Evolutionary conservation across 1,140 invertebrate species (phyloP), one percentile per base, ranked within the genome.

Genomic region (Aphaenogaster floridana): DNA sequence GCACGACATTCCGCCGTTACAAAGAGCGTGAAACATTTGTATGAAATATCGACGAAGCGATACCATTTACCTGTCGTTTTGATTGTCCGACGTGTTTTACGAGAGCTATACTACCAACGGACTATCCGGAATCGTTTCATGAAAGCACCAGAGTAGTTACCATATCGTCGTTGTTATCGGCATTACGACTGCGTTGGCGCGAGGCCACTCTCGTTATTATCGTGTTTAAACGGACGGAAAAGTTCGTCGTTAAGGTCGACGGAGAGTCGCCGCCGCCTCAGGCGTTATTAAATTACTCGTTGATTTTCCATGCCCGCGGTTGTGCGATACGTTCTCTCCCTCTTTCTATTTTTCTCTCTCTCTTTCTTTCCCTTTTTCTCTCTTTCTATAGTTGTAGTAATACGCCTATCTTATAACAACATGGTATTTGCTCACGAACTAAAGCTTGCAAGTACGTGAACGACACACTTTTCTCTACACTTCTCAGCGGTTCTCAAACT

Each of bases 221-320:
- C 61, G 86, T 81, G 68, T 74, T 87, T 87, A 87, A 87, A 66
- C 50, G 59, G 36, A 34, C 15, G 69, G 86, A 87, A 87, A 87
- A 84, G 86, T 83, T 87, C 50, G 54, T 68, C 69, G 86, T 84
- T 87, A 84, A 87, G 68, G 45, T 57, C 21, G 61, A 28, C 50
- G 71, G 13, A 76, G 59, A 59, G 15, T 63, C 34, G 63, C 45
- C 63, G 17, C 3, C 28, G 86, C 86, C 59, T 64, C 63, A n/a
- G 59, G 86, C 86, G 42, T 84, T 87, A 87, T 87, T 87, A 84
- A 87, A 87, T 87, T 87, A 87, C 50, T 84, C 66, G 83, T 15
- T 39, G 76, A 87, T 59, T 72, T 48, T 76, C 68, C 54, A 50
- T 83, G 45, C 50, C 54, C 17, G 21, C 21, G 28, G 34, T 28